These are phyloP conservation scores for Siderastrea siderea DNA, from an alignment of 92 coral and sea anemone genomes.

Conservation along the genomic window DNA sequence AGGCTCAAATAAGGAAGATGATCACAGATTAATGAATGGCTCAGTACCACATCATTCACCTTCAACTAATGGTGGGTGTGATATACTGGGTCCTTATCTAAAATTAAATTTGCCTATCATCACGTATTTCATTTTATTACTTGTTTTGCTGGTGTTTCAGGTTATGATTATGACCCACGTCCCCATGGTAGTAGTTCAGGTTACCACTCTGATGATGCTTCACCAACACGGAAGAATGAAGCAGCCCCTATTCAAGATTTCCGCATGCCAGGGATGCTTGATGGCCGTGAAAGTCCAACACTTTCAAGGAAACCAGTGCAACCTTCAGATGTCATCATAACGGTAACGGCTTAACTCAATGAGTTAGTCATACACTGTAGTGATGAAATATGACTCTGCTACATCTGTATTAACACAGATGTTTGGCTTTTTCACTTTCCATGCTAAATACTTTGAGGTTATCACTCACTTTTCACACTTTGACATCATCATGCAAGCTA, in stretches of 20 bases:
- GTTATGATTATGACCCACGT: conserved; percentile 67
- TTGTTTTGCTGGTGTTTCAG: conserved; percentile 24
- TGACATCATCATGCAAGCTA: too few relatives aligned
- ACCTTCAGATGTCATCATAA: conserved; percentile 75
- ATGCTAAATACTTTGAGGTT: too few relatives aligned
- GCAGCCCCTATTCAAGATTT: conserved; percentile 53
- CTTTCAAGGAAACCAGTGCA: conserved; percentile 35
- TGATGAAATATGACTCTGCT: too few relatives aligned
- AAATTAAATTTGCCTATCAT: not conserved
- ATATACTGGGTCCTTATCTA: not conserved
- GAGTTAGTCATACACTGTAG: too few relatives aligned
- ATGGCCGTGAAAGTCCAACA: conserved; percentile 42
- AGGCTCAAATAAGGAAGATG: conserved; percentile 68
- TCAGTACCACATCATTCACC: conserved; percentile 47
- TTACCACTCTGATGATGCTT: conserved; percentile 93
- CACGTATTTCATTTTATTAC: not conserved
- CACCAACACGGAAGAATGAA: conserved; percentile 71
- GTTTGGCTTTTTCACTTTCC: too few relatives aligned
- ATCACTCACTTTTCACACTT: too few relatives aligned
- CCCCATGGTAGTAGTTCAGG: conserved; percentile 96
- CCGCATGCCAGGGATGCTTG: conserved; percentile 87
- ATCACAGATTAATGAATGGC: conserved; percentile 64
- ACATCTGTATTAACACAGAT: too few relatives aligned
- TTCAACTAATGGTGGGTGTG: conserved; percentile 43
- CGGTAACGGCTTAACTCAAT: not conserved